Evolutionary conservation across 2,797 vertebrate genomes (phyloP).

Genomic region (Potorous gilbertii): DNA sequence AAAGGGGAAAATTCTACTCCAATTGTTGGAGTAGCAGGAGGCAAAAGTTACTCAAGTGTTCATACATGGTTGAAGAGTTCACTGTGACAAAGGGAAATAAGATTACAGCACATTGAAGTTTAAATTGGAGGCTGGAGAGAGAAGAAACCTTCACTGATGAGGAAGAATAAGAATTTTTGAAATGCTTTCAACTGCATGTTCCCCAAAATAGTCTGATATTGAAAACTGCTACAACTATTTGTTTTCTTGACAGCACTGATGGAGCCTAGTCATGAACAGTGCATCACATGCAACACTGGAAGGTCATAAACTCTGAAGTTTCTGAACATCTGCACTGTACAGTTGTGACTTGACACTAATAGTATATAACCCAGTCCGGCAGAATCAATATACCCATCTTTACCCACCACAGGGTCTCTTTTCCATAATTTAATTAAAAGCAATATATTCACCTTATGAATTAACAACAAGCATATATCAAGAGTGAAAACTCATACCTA

Average conservation of each 20-base stretch:
- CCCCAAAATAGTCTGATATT: too few relatives aligned
- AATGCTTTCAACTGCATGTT: background rate
- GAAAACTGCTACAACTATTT: background rate
- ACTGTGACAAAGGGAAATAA: background rate
- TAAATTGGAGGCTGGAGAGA: background rate
- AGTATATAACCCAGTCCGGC: background rate
- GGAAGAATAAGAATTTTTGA: background rate
- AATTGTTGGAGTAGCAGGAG: background rate
- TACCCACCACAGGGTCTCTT: conserved; percentile 1
- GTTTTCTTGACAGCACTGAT: background rate
- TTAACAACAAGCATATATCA: conserved; percentile 32
- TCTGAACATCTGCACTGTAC: background rate
- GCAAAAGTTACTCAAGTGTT: background rate
- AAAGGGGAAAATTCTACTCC: background rate
- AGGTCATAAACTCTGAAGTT: conserved; percentile 9
- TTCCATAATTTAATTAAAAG: conserved; percentile 58
- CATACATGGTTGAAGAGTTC: background rate
- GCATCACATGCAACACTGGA: background rate
- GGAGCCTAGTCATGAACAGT: background rate
- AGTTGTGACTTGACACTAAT: background rate
- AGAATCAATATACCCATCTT: background rate
- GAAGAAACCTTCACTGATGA: background rate
- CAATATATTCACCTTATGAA: conserved; percentile 2
- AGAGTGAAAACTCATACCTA: background rate
- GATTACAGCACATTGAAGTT: background rate